Evolutionary conservation across 2,888 invertebrate species (phyloP), one percentile per base, ranked within the genome.

Genomic region (Cerastis rubricosa): DNA sequence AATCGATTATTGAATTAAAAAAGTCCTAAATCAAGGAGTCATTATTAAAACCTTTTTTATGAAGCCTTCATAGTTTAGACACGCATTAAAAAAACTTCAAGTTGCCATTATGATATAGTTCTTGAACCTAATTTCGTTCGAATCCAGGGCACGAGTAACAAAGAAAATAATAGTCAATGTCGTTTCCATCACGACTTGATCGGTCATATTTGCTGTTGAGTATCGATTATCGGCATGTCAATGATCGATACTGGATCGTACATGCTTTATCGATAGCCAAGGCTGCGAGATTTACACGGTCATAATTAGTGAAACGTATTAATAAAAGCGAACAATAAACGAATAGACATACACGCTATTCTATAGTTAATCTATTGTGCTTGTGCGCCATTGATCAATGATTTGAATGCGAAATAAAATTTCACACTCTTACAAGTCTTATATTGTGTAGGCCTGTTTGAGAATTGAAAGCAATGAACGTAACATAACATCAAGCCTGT

Each of bases 161-260:
- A 91, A 95, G 93, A 95, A 94, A 95, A 93, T 93, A 90, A 90
- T 83, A 81, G 80, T 87, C 96, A 96, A 96, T 96, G 96, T 90
- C 96, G 89, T 91, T 91, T 89, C 76, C 70, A 91, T 93, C 96
- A 96, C 96, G 96, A 95, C 87, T 80, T 88, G 89, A 93, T 93
- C 93, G 91, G 92, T 93, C 92, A 91, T 91, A 89, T 92, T 93
- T 90, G 89, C 87, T 85, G 90, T 87, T 89, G 90, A 91, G 88
- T 91, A 91, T 92, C 92, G 94, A 93, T 91, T 92, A 93, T 92
- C 87, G 89, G 88, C 91, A 93, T 89, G 92, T 91, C 92, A 92
- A 92, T 91, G 91, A 94, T 93, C 90, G 91, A 91, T 91, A 90
- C 86, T 85, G 86, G 89, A 91, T 92, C 91, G 91, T 91, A 88